These are phyloP conservation scores for Nezara viridula DNA, from an alignment of 2,888 invertebrate species.

Conservation along the genomic window DNA sequence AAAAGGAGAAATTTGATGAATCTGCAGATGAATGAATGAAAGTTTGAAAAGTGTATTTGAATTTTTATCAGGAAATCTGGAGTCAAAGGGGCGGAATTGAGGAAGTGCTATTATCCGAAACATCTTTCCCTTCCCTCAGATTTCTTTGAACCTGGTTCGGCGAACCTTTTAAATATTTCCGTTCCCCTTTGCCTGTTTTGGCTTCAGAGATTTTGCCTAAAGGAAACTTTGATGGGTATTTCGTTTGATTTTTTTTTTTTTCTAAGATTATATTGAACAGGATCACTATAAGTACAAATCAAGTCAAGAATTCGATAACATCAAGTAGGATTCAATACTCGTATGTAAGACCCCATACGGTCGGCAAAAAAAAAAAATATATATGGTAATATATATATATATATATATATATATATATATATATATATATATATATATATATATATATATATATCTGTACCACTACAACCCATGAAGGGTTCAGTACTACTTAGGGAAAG, in stretches of 20 bases:
- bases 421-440: no score
- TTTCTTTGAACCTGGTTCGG: not conserved
- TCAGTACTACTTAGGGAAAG: no score
- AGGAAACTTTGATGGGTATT: not conserved
- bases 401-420: no score
- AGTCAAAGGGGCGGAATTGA: not conserved
- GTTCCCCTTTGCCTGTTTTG: not conserved
- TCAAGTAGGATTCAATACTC: no score
- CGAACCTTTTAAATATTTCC: not conserved
- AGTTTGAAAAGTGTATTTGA: not conserved
- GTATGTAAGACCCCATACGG: no score
- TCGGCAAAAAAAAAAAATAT: no score
- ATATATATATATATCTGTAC: no score
- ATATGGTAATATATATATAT: no score
- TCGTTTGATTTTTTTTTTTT: not conserved
- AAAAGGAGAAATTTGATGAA: not conserved
- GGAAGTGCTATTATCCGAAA: not conserved
- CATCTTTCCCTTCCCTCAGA: not conserved
- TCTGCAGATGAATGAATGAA: not conserved
- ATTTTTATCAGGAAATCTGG: slow-evolving; percentile 16
- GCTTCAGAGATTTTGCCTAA: not conserved
- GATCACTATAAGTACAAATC: not conserved
- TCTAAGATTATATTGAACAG: not conserved
- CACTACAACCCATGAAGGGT: no score
- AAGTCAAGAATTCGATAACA: no score